phyloP scores from a whole-genome alignment of 2,797 vertebrate species.

The Phrynocephalus guinanensis region DNA sequence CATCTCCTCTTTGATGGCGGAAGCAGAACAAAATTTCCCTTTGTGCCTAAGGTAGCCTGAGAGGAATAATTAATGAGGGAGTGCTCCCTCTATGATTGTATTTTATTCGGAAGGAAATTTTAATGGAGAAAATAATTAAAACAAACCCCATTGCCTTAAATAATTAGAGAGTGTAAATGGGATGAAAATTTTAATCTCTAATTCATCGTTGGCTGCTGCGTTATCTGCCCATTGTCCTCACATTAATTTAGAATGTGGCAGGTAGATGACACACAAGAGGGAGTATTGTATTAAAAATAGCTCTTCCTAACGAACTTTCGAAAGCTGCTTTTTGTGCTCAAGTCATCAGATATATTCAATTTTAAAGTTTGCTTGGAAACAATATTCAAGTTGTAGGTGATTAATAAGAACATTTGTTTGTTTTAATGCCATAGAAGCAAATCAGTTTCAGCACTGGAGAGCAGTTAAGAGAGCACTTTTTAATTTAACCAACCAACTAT shows the following conservation, averaged over 20 bases:
- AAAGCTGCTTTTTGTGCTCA: slow-evolving; percentile 52
- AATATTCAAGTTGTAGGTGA: background rate
- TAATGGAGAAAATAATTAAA: slow-evolving; percentile 43
- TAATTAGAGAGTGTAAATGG: slow-evolving; percentile 62
- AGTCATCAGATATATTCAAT: slow-evolving; percentile 16
- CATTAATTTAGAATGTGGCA: slow-evolving; percentile 75
- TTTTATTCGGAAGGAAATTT: slow-evolving; percentile 35
- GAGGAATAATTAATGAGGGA: slow-evolving; percentile 39
- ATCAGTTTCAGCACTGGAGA: background rate
- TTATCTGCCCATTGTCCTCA: slow-evolving; percentile 62
- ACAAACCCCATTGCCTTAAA: slow-evolving; percentile 51
- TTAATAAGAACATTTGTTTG: background rate
- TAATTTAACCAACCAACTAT: background rate
- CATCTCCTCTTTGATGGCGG: slow-evolving; percentile 11
- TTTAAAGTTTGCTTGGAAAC: slow-evolving; percentile 15
- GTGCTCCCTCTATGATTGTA: slow-evolving; percentile 17
- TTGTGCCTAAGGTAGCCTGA: background rate
- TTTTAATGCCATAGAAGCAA: background rate
- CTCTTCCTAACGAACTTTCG: slow-evolving; percentile 71
- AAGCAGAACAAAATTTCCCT: slow-evolving; percentile 17
- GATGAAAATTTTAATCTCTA: slow-evolving; percentile 51
- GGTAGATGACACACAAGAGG: slow-evolving; percentile 74
- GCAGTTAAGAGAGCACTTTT: background rate
- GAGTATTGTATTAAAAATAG: slow-evolving; percentile 74
- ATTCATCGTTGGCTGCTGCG: slow-evolving; percentile 60